Percentiles rank a stretch among this genome's conserved stretches.
phyloP scores from a whole-genome alignment of 2,888 invertebrate genomes.

The Hofmannophila pseudospretella region DNA sequence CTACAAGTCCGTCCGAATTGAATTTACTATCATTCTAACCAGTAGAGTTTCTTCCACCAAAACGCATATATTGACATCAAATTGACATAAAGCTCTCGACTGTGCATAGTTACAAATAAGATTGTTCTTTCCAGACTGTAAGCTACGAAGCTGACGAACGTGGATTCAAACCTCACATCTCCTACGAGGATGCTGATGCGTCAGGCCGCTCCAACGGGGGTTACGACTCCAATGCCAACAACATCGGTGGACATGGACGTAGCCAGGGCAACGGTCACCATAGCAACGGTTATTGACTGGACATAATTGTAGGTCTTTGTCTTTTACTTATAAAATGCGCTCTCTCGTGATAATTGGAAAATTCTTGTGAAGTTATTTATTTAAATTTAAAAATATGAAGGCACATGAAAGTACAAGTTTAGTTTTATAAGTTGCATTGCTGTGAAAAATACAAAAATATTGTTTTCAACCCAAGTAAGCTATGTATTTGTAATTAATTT shows the following conservation, averaged over 20 bases:
- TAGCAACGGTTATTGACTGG: constrained; percentile 30
- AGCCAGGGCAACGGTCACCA: constrained; percentile 21
- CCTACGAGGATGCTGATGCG: constrained; percentile 78
- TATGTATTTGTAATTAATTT: constrained; percentile 7
- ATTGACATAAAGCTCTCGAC: no score
- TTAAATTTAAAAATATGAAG: constrained; percentile 8
- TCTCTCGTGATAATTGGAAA: constrained; percentile 7
- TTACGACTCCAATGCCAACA: constrained; percentile 50
- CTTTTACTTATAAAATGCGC: constrained; percentile 15
- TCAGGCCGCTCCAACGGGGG: constrained; percentile 41
- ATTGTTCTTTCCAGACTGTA: constrained; percentile 66
- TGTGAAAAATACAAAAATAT: constrained; percentile 16
- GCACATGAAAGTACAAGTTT: constrained; percentile 23
- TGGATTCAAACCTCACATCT: constrained; percentile 81
- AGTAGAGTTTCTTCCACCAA: no score
- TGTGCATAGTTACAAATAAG: no score
- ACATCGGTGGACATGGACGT: constrained; percentile 18
- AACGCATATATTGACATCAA: no score
- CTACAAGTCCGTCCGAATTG: no score
- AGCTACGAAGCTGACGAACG: constrained; percentile 82
- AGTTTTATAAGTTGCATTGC: constrained; percentile 15
- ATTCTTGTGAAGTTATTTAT: constrained; percentile 18
- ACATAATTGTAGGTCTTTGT: constrained; percentile 12
- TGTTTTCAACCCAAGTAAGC: constrained; percentile 1
- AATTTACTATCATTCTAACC: no score